Evolutionary conservation across 2,797 vertebrate genomes (phyloP).

Genomic region (Antrozous pallidus): DNA sequence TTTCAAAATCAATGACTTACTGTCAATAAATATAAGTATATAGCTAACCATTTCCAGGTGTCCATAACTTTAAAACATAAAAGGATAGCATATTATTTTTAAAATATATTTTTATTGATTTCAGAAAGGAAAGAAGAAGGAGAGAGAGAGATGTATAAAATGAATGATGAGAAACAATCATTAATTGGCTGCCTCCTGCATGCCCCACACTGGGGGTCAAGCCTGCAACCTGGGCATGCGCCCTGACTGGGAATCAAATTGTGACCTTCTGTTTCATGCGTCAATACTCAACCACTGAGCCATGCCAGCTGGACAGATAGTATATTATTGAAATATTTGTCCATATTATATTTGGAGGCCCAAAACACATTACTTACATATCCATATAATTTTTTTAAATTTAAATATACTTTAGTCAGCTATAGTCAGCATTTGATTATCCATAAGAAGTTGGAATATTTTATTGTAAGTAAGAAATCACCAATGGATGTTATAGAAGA

Average conservation of each 20-base stretch:
- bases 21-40: background rate
- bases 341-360: background rate
- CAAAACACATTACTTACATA: background rate
- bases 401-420: background rate
- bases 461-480: background rate
- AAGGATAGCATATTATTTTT: background rate
- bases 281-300: no score
- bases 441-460: background rate
- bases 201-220: no score
- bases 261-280: no score
- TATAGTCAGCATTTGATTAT: background rate
- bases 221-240: no score
- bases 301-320: background rate
- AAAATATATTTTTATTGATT: no score
- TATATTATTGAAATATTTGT: background rate
- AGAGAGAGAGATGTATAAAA: no score
- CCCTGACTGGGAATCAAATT: no score
- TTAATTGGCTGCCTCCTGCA: no score
- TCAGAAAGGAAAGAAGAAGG: no score
- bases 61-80: background rate
- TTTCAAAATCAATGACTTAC: background rate
- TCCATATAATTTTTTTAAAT: background rate
- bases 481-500: background rate
- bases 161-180: no score
- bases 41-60: background rate